Conservation (phyloP, 2,888 invertebrate genomes). For the Cataglyphis albicans region DNA sequence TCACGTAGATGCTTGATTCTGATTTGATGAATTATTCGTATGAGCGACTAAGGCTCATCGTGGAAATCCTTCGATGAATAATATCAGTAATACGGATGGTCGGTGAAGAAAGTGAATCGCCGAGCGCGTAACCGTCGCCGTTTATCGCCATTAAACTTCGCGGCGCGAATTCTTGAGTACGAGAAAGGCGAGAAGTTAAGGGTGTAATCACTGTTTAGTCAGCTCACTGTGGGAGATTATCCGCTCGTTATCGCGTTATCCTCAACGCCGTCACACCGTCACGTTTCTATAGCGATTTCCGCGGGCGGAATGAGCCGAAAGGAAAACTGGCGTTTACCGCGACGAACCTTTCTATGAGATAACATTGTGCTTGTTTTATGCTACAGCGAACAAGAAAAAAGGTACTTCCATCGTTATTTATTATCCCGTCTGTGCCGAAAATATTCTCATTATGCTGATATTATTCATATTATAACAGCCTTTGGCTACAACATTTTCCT, state of each 20-base stretch:
- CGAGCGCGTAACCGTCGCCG: slow-evolving; percentile 23
- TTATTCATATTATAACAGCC: slow-evolving; percentile 9
- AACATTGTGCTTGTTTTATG: slow-evolving; percentile 43
- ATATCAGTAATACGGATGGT: slow-evolving; percentile 50
- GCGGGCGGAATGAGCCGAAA: slow-evolving; percentile 62
- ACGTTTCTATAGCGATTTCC: slow-evolving; percentile 68
- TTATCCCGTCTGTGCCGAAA: slow-evolving; percentile 9
- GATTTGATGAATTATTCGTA: slow-evolving; percentile 59
- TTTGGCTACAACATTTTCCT: background rate
- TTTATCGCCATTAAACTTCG: slow-evolving; percentile 67
- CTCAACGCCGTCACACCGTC: slow-evolving; percentile 63
- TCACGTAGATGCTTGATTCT: slow-evolving; percentile 30
- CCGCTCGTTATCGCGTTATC: slow-evolving; percentile 75
- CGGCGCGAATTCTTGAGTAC: slow-evolving; percentile 61
- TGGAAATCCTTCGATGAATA: slow-evolving; percentile 56
- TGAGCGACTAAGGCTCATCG: slow-evolving; percentile 27
- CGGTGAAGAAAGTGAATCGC: slow-evolving; percentile 37
- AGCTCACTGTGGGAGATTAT: slow-evolving; percentile 73
- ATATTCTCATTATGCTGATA: slow-evolving; percentile 15
- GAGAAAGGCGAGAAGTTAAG: slow-evolving; percentile 69
- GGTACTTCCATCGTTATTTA: background rate
- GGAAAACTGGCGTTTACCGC: slow-evolving; percentile 61
- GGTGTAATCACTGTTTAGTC: slow-evolving; percentile 78
- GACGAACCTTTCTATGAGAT: slow-evolving; percentile 33
- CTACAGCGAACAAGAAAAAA: slow-evolving; percentile 20